Evolutionary conservation across 2,888 invertebrate genomes (phyloP).

Genomic region (Nowickia ferox): DNA sequence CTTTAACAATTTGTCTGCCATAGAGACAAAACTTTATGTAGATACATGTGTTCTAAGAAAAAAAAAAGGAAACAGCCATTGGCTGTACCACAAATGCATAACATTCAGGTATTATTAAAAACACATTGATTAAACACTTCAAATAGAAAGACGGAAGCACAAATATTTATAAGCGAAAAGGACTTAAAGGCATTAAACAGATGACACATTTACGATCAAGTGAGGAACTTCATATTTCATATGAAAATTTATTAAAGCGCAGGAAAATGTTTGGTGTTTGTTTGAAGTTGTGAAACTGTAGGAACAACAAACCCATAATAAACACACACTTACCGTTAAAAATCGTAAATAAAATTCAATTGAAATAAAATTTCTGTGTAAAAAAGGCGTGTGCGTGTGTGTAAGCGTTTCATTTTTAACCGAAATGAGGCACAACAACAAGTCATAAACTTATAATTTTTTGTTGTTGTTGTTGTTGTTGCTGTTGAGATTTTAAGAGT

Average conservation of each 20-base stretch:
- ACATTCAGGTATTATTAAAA: slow-evolving; percentile 63
- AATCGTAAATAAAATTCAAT: slow-evolving; percentile 71
- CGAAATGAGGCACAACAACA: slow-evolving; percentile 58
- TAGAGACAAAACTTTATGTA: slow-evolving; percentile 21
- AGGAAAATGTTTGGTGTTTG: slow-evolving; percentile 7
- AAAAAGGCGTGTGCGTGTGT: background rate
- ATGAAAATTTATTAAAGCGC: background rate
- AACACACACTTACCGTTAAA: slow-evolving; percentile 29
- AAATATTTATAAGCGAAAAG: slow-evolving; percentile 46
- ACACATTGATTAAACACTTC: slow-evolving; percentile 50
- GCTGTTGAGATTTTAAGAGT: slow-evolving; percentile 44
- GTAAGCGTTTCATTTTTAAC: slow-evolving; percentile 29
- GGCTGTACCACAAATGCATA: background rate
- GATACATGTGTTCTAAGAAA: background rate
- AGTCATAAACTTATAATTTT: slow-evolving; percentile 51
- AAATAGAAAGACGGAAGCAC: slow-evolving; percentile 19
- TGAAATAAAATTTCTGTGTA: slow-evolving; percentile 55
- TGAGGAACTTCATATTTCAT: slow-evolving; percentile 62
- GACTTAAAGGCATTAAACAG: slow-evolving; percentile 65
- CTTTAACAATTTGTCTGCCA: slow-evolving; percentile 61
- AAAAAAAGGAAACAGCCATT: background rate
- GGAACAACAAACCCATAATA: slow-evolving; percentile 30
- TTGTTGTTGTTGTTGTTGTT: slow-evolving; percentile 5
- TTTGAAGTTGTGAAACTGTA: slow-evolving; percentile 33
- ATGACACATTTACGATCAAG: slow-evolving; percentile 69